A percentile compares a stretch with the other conserved stretches of the same genome.
Evolutionary conservation across 2,888 invertebrate genomes (phyloP).

Genomic region (Halocaridina rubra): DNA sequence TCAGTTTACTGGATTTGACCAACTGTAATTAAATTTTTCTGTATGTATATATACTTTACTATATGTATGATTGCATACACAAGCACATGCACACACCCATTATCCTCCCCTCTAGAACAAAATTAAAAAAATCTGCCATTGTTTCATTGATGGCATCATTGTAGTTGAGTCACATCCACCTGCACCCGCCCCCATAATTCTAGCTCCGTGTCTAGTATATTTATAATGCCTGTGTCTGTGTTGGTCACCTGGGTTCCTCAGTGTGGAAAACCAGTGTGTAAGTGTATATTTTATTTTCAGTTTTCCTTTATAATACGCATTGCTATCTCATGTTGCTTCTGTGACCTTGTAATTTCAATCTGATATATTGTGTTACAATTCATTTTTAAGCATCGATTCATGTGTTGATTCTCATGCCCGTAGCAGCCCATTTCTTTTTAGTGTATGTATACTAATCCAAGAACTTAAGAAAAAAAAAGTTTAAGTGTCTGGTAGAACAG

Average conservation of each 20-base stretch:
- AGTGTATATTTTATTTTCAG: constrained; percentile 26
- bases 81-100: constrained; percentile 19
- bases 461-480: constrained; percentile 41
- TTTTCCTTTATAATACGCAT: too few species aligned
- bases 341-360: constrained; percentile 48
- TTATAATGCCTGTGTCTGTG: constrained; percentile 48
- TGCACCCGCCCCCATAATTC: constrained; percentile 47
- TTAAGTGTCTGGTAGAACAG: constrained; percentile 59
- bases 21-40: not conserved
- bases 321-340: constrained; percentile 52
- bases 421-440: constrained; percentile 43
- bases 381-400: constrained; percentile 54
- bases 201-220: constrained; percentile 56
- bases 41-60: not conserved
- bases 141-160: constrained; percentile 22
- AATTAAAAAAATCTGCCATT: not conserved
- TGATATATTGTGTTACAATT: constrained; percentile 22
- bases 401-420: constrained; percentile 56
- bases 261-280: constrained; percentile 32
- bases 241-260: constrained; percentile 35
- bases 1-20: not conserved
- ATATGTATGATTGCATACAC: constrained; percentile 16
- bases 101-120: not conserved
- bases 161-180: constrained; percentile 54
- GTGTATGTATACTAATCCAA: constrained; percentile 52